A percentile compares a stretch with the other conserved stretches of the same genome.
Conservation (phyloP, 2,888 invertebrate genomes). For the Teleogryllus oceanicus region DNA sequence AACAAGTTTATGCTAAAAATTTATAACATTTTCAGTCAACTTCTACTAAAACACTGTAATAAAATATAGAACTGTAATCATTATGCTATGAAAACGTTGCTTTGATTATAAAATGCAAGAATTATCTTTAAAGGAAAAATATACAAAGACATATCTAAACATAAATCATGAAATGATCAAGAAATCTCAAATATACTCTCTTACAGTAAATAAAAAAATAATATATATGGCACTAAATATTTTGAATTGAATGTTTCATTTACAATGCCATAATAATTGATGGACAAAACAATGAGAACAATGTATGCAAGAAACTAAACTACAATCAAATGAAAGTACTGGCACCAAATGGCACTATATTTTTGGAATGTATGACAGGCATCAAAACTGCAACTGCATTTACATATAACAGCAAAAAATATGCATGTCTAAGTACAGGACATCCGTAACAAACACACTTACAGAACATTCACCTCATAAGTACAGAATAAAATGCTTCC, state of each 20-base stretch:
- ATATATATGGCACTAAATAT: background rate
- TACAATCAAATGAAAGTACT: background rate
- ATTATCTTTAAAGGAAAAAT: too few relatives aligned
- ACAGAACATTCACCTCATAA: too few relatives aligned
- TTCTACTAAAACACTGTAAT: background rate
- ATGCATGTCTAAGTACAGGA: background rate
- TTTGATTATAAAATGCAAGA: too few relatives aligned
- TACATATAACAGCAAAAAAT: background rate
- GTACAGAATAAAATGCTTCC: too few relatives aligned
- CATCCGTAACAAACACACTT: background rate
- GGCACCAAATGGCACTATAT: background rate
- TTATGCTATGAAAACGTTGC: background rate
- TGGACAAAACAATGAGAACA: background rate
- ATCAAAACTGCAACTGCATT: background rate
- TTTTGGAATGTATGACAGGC: background rate
- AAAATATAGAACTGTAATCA: background rate
- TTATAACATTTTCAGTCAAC: too few relatives aligned
- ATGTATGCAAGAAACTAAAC: background rate
- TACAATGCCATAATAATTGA: background rate
- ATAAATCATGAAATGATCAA: too few relatives aligned
- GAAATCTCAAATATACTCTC: background rate
- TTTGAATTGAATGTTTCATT: too few relatives aligned
- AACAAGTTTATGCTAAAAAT: too few relatives aligned
- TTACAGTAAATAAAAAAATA: background rate
- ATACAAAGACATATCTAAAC: too few relatives aligned